phyloP scores from a whole-genome alignment of 53 echinoderm and acorn worm species.

The Stichopus horrens region DNA sequence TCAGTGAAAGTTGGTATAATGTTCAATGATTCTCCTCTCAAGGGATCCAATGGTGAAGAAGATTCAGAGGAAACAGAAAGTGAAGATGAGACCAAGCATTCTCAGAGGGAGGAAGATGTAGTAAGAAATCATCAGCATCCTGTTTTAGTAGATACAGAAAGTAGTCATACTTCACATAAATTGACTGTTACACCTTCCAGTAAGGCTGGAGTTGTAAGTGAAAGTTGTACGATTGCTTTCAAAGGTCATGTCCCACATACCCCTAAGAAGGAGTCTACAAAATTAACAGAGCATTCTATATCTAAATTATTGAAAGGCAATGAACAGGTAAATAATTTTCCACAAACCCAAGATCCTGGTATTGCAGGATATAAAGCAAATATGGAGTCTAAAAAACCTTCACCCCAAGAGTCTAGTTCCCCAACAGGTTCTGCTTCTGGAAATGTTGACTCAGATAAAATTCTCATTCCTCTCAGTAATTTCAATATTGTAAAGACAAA shows the following conservation, averaged over 20 bases:
- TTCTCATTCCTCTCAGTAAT: conserved; percentile 87
- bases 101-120: conserved; percentile 54
- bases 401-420: neutral
- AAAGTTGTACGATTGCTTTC: conserved; percentile 1
- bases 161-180: neutral
- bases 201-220: neutral
- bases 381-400: conserved; percentile 72
- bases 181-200: neutral
- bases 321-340: conserved; percentile 9
- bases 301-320: conserved; percentile 5
- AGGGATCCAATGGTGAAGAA: conserved; percentile 73
- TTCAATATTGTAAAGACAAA: conserved; percentile 94
- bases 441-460: conserved; percentile 53
- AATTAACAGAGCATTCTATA: conserved; percentile 18
- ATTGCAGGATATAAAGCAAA: conserved; percentile 77
- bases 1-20: conserved; percentile 83
- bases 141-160: neutral
- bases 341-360: conserved; percentile 29
- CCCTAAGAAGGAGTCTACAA: neutral
- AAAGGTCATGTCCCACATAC: neutral
- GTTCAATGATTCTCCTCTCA: conserved; percentile 25
- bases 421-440: neutral
- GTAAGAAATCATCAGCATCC: neutral
- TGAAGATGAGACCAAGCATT: conserved; percentile 76
- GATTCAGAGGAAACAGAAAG: conserved; percentile 97